phyloP scores from a whole-genome alignment of 2,888 invertebrate genomes.

The Bedellia somnulentella region DNA sequence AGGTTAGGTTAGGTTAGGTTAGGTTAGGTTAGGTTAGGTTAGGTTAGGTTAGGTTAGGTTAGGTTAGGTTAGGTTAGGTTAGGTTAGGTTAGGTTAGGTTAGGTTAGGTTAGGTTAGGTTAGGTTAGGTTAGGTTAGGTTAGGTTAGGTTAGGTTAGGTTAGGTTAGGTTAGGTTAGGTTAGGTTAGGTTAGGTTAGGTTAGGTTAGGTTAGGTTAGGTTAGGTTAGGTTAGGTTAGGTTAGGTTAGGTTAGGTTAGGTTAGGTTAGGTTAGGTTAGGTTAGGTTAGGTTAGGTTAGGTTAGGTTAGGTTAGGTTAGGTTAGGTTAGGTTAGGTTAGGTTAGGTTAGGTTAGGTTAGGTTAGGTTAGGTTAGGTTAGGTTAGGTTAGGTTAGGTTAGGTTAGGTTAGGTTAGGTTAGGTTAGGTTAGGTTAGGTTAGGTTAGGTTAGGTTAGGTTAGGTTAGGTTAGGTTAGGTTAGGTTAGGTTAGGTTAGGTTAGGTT shows the following conservation, averaged over 20 bases:
- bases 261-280: slow-evolving; percentile 7
- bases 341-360: slow-evolving; percentile 8
- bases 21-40: slow-evolving; percentile 8
- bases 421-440: slow-evolving; percentile 9
- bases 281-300: slow-evolving; percentile 8
- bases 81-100: slow-evolving; percentile 7
- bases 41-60: slow-evolving; percentile 7
- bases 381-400: slow-evolving; percentile 8
- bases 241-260: slow-evolving; percentile 8
- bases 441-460: slow-evolving; percentile 8
- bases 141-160: slow-evolving; percentile 6
- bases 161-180: slow-evolving; percentile 8
- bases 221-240: slow-evolving; percentile 8
- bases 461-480: slow-evolving; percentile 7
- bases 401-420: slow-evolving; percentile 8
- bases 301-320: slow-evolving; percentile 8
- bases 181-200: slow-evolving; percentile 7
- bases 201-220: slow-evolving; percentile 5
- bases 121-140: slow-evolving; percentile 7
- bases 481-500: slow-evolving; percentile 7
- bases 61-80: slow-evolving; percentile 8
- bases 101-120: slow-evolving; percentile 8
- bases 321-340: slow-evolving; percentile 6
- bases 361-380: slow-evolving; percentile 7
- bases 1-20: slow-evolving; percentile 8